A percentile compares a stretch with the other conserved stretches of the same genome.
Conservation (phyloP, 2,113 vertebrate genomes). For the Chaenogobius annularis region DNA sequence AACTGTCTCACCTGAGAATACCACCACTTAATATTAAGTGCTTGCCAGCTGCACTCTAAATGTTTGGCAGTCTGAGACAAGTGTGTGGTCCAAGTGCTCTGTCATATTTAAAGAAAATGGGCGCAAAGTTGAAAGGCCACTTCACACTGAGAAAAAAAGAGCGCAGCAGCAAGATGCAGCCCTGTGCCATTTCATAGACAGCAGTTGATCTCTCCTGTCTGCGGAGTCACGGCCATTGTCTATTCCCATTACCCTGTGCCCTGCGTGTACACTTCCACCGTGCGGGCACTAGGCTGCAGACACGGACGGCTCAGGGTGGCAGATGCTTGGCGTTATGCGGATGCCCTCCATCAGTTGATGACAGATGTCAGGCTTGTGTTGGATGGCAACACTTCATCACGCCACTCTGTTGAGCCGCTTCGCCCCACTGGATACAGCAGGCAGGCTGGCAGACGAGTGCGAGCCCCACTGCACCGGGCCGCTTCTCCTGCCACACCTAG, state of each 20-base stretch:
- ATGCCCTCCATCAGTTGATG: slow-evolving; percentile 78
- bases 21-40: slow-evolving; percentile 2
- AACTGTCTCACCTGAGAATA: slow-evolving; percentile 19
- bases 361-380: slow-evolving; percentile 81
- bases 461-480: slow-evolving; percentile 53
- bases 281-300: slow-evolving; percentile 52
- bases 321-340: slow-evolving; percentile 75
- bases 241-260: slow-evolving; percentile 74
- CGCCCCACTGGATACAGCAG: slow-evolving; percentile 63
- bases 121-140: slow-evolving; percentile 33
- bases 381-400: slow-evolving; percentile 78
- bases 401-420: slow-evolving; percentile 62
- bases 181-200: slow-evolving; percentile 44
- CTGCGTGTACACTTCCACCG: slow-evolving; percentile 30
- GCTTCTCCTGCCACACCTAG: slow-evolving; percentile 61
- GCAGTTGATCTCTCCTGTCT: slow-evolving; percentile 67
- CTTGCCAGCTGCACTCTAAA: slow-evolving; percentile 8
- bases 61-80: slow-evolving; percentile 23
- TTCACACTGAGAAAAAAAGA: slow-evolving; percentile 24
- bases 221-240: slow-evolving; percentile 69
- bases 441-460: slow-evolving; percentile 61
- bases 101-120: slow-evolving; percentile 8
- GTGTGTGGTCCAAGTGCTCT: not conserved
- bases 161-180: slow-evolving; percentile 32
- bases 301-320: slow-evolving; percentile 67